Conservation (phyloP, 2,888 invertebrate genomes). For the Apotomis turbidana region DNA sequence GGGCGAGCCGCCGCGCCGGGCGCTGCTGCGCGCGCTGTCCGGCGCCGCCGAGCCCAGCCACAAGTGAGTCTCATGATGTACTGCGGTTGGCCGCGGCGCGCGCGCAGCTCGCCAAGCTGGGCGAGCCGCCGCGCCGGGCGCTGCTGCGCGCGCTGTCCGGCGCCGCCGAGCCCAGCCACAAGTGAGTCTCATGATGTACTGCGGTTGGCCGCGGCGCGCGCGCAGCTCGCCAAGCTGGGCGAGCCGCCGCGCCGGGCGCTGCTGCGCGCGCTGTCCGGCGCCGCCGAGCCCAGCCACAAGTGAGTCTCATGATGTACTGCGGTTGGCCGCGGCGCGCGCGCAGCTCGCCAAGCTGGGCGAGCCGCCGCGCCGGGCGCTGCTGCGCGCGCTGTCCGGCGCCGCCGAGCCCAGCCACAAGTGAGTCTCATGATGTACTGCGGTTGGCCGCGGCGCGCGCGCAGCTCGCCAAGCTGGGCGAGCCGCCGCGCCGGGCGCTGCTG, state of each 20-base stretch:
- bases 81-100: slow-evolving; percentile 49
- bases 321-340: slow-evolving; percentile 51
- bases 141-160: slow-evolving; percentile 53
- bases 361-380: slow-evolving; percentile 62
- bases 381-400: slow-evolving; percentile 49
- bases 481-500: slow-evolving; percentile 45
- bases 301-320: slow-evolving; percentile 9
- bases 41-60: neutral
- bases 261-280: slow-evolving; percentile 50
- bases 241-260: slow-evolving; percentile 42
- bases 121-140: slow-evolving; percentile 59
- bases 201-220: too few species aligned
- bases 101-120: slow-evolving; percentile 37
- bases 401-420: slow-evolving; percentile 57
- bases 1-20: slow-evolving; percentile 15
- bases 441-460: too few species aligned
- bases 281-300: too few species aligned
- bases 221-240: too few species aligned
- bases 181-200: slow-evolving; percentile 40
- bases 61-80: slow-evolving; percentile 3
- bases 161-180: slow-evolving; percentile 54
- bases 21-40: slow-evolving; percentile 52
- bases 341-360: slow-evolving; percentile 13
- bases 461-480: too few species aligned
- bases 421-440: too few species aligned